phyloP scores from a whole-genome alignment of 1,140 invertebrate species.

The Trinorchestia longiramus region DNA sequence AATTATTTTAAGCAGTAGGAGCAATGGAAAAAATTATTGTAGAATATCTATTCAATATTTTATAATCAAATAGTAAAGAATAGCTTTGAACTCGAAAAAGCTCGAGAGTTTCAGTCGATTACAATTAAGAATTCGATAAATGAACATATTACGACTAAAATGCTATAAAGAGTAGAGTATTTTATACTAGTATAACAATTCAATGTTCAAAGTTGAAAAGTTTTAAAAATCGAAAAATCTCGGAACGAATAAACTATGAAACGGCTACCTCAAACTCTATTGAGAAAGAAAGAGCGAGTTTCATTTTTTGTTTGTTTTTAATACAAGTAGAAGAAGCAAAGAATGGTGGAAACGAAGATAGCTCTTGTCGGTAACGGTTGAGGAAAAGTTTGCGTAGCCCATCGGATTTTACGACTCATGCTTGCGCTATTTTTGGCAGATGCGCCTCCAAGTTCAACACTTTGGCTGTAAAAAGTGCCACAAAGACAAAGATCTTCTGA shows the following conservation, averaged over 20 bases:
- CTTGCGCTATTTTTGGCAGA: slow-evolving; percentile 50
- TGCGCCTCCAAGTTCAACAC: slow-evolving; percentile 47
- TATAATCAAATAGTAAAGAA: too few relatives aligned
- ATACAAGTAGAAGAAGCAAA: neutral
- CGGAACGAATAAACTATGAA: neutral
- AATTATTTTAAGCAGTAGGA: too few relatives aligned
- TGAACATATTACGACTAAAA: too few relatives aligned
- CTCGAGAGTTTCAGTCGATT: too few relatives aligned
- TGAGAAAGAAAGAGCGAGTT: neutral
- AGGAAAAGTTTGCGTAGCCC: slow-evolving; percentile 36
- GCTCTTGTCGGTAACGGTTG: neutral
- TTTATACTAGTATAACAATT: too few relatives aligned
- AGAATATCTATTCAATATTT: too few relatives aligned
- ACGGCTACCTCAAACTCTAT: neutral
- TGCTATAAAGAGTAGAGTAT: too few relatives aligned
- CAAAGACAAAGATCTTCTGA: slow-evolving; percentile 49
- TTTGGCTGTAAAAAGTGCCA: slow-evolving; percentile 46
- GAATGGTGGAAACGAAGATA: neutral
- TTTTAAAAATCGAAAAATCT: neutral
- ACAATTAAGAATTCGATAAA: too few relatives aligned
- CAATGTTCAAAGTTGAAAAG: neutral
- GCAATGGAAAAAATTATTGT: too few relatives aligned
- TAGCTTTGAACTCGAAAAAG: too few relatives aligned
- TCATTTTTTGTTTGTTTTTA: neutral
- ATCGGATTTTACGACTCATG: slow-evolving; percentile 43